These are phyloP conservation scores for Oophaga pumilio DNA, from an alignment of 2,113 vertebrate species.

Conservation along the genomic window DNA sequence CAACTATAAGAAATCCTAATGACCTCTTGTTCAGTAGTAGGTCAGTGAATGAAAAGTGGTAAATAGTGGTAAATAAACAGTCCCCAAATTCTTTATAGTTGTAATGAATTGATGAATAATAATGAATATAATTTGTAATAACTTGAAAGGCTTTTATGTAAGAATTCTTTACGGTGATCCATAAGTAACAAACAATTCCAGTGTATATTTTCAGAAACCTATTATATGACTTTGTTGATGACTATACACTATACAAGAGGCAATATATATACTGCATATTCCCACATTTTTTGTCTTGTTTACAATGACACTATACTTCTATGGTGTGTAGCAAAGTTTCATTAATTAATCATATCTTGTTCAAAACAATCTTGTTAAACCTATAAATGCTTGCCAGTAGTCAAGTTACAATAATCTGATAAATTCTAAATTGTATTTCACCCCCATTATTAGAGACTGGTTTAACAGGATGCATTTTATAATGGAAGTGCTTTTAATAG, in stretches of 20 bases:
- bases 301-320: neutral
- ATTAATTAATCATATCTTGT: neutral
- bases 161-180: neutral
- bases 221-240: too few species aligned
- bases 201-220: too few species aligned
- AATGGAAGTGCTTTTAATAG: conserved; percentile 52
- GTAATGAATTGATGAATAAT: neutral
- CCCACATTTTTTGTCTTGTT: neutral
- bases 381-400: conserved; percentile 28
- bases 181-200: neutral
- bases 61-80: too few species aligned
- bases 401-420: conserved; percentile 40
- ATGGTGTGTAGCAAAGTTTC: neutral
- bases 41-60: too few species aligned
- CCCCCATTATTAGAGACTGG: conserved; percentile 45
- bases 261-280: neutral
- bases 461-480: conserved; percentile 57
- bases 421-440: conserved; percentile 54
- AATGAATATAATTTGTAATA: neutral
- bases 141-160: neutral
- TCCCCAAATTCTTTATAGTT: neutral
- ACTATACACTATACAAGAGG: neutral
- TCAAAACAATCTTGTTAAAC: conserved; percentile 33
- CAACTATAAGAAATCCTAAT: too few species aligned
- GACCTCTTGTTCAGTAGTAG: too few species aligned